Percentiles rank a stretch among this genome's conserved stretches.
These are phyloP conservation scores for Oreonectes daqikongensis DNA, from an alignment of 2,797 vertebrate genomes.

Conservation along the genomic window DNA sequence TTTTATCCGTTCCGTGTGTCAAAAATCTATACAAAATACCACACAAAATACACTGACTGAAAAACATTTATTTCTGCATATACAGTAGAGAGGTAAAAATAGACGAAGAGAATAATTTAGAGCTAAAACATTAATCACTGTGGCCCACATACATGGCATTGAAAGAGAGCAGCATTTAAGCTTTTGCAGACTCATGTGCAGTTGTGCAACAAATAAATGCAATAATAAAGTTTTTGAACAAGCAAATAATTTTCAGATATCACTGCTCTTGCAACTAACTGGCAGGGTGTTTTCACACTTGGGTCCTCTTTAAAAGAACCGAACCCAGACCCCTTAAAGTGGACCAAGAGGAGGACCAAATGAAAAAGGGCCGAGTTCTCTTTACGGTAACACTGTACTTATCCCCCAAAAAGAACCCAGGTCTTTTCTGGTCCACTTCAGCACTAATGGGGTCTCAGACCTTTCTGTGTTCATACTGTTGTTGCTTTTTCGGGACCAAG, in stretches of 20 bases:
- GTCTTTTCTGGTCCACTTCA: no score
- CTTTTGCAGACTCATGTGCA: neutral
- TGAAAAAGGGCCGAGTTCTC: no score
- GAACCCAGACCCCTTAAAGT: no score
- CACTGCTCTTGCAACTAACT: neutral
- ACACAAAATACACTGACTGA: neutral
- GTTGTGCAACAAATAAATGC: neutral
- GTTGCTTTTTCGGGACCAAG: no score
- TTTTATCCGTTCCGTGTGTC: no score
- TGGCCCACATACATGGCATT: neutral
- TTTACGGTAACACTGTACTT: no score
- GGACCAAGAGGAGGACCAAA: no score
- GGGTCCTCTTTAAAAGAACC: no score
- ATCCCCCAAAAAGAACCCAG: no score
- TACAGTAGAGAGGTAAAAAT: neutral
- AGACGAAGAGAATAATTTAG: slow-evolving; percentile 29
- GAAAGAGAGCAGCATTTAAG: neutral
- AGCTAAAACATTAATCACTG: neutral
- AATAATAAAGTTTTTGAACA: neutral
- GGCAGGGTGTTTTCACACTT: no score
- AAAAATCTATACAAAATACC: neutral
- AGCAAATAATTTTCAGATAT: neutral
- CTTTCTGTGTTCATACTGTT: no score
- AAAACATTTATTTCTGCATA: neutral
- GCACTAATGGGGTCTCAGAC: no score